phyloP scores from a whole-genome alignment of 2,113 vertebrate species.

The Hemibagrus wyckioides region DNA sequence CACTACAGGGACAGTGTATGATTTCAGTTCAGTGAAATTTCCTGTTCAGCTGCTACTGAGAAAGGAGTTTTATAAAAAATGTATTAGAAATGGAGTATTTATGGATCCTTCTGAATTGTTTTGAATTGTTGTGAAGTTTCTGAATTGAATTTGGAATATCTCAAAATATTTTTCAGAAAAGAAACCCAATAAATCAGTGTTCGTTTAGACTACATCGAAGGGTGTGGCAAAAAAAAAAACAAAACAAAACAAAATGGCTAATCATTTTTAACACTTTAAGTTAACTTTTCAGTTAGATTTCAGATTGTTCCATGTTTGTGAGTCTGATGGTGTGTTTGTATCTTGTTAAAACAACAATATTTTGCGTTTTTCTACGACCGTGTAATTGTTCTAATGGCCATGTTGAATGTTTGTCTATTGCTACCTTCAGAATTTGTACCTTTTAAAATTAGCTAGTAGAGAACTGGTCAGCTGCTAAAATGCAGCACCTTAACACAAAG shows the following conservation, averaged over 20 bases:
- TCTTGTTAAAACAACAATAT: too few relatives aligned
- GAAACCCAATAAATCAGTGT: background rate
- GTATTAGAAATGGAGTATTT: background rate
- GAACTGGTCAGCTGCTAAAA: background rate
- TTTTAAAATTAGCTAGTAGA: background rate
- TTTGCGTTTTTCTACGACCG: background rate
- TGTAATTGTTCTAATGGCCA: background rate
- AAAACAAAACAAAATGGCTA: too few relatives aligned
- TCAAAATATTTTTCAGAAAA: background rate
- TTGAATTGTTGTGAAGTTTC: too few relatives aligned
- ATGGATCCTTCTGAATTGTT: background rate
- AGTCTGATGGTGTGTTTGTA: background rate
- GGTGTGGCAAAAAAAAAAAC: background rate
- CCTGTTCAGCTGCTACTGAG: background rate
- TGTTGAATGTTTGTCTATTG: slow-evolving; percentile 1
- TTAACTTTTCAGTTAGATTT: background rate
- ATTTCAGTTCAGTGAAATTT: background rate
- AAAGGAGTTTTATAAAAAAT: background rate
- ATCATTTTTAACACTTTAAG: background rate
- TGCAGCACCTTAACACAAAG: background rate
- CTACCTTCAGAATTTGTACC: background rate
- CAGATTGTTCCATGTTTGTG: background rate
- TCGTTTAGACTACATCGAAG: background rate
- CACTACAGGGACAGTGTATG: background rate
- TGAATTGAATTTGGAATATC: background rate